Conservation (phyloP, 2,888 invertebrate species). For the Patella depressa region DNA sequence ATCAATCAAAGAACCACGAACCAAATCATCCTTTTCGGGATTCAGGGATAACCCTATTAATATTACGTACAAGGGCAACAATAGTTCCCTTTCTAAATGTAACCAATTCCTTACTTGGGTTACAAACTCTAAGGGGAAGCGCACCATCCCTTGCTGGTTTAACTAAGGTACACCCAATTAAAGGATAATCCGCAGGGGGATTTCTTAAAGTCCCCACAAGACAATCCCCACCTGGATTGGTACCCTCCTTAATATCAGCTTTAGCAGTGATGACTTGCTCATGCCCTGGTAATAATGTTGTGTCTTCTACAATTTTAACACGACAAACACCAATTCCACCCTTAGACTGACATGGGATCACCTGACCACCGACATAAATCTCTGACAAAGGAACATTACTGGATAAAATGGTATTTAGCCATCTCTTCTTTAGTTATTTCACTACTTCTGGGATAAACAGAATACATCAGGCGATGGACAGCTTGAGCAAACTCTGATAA, state of each 20-base stretch:
- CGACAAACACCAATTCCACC: constrained; percentile 3
- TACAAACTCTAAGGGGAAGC: neutral
- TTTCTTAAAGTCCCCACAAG: neutral
- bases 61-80: neutral
- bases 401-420: too few species aligned
- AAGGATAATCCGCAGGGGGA: neutral
- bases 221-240: neutral
- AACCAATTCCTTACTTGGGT: neutral
- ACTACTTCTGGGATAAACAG: too few species aligned
- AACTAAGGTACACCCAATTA: neutral
- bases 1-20: too few species aligned
- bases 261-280: neutral
- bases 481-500: too few species aligned
- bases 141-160: neutral
- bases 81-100: neutral
- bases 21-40: too few species aligned
- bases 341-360: neutral
- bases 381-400: neutral
- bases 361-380: neutral
- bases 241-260: neutral
- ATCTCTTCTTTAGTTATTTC: too few species aligned
- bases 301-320: neutral
- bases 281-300: neutral
- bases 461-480: too few species aligned
- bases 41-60: too few species aligned